Conservation (phyloP, 2,888 invertebrate genomes). For the Pandemis corylana region DNA sequence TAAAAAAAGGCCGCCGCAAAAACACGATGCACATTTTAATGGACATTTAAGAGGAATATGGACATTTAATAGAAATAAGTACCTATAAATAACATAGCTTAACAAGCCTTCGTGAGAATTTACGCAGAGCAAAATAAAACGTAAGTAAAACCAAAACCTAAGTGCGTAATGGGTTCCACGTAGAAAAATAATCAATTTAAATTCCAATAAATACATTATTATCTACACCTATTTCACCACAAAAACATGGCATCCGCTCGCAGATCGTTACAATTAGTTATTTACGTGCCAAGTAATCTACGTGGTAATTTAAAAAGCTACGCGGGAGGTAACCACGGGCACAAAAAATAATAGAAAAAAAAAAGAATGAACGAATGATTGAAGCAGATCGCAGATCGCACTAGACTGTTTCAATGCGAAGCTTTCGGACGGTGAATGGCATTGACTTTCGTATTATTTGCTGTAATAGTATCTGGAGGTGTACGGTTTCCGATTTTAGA, state of each 20-base stretch:
- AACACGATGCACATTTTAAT: not conserved
- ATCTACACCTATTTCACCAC: slow-evolving; percentile 36
- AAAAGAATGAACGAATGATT: slow-evolving; percentile 42
- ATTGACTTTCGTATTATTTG: slow-evolving; percentile 40
- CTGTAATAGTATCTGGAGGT: slow-evolving; percentile 28
- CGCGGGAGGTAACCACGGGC: slow-evolving; percentile 46
- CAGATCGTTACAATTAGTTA: slow-evolving; percentile 38
- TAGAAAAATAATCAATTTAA: slow-evolving; percentile 39
- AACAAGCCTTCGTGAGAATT: not conserved
- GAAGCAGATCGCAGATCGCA: slow-evolving; percentile 48
- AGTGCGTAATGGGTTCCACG: slow-evolving; percentile 36
- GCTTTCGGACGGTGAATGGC: slow-evolving; percentile 49
- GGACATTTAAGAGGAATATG: not conserved
- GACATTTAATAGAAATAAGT: not conserved
- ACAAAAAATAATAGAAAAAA: slow-evolving; percentile 39
- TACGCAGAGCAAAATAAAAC: not conserved
- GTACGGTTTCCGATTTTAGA: slow-evolving; percentile 22
- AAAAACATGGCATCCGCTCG: slow-evolving; percentile 35
- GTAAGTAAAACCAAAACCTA: slow-evolving; percentile 4
- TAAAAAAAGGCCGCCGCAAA: not conserved
- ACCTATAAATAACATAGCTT: not conserved
- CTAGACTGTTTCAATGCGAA: slow-evolving; percentile 47
- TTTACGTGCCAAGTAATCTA: slow-evolving; percentile 40
- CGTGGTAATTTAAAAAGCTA: slow-evolving; percentile 43
- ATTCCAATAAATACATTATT: slow-evolving; percentile 41